These are phyloP conservation scores for Synanthedon andrenaeformis DNA, from an alignment of 2,888 invertebrate species.

Conservation along the genomic window DNA sequence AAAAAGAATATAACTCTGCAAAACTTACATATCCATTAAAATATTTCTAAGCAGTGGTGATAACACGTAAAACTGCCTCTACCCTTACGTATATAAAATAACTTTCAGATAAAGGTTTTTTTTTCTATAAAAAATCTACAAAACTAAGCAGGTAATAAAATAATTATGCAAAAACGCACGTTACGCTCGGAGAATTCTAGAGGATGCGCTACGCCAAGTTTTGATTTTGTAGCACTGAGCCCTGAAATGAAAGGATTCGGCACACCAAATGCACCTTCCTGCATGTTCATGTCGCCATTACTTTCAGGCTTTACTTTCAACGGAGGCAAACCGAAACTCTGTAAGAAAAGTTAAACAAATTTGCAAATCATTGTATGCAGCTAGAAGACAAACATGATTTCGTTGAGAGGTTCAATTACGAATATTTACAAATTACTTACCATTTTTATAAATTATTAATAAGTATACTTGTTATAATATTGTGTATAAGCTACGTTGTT, in stretches of 20 bases:
- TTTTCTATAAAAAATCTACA: neutral
- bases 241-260: constrained; percentile 75
- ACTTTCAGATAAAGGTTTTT: neutral
- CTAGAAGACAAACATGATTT: no score
- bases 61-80: no score
- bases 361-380: neutral
- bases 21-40: no score
- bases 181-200: constrained; percentile 75
- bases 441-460: no score
- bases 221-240: constrained; percentile 60
- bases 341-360: constrained; percentile 18
- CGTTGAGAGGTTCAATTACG: no score
- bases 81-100: no score
- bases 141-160: neutral
- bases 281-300: constrained; percentile 43
- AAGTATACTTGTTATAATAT: no score
- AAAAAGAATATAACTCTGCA: no score
- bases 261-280: constrained; percentile 74
- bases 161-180: constrained; percentile 55
- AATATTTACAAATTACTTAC: no score
- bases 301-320: constrained; percentile 69
- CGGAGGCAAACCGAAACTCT: constrained; percentile 77
- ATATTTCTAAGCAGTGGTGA: no score
- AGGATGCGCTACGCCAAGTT: constrained; percentile 73
- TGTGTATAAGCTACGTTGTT: no score